Conservation (phyloP, 2,797 vertebrate genomes). For the Pseudomugil gertrudae region DNA sequence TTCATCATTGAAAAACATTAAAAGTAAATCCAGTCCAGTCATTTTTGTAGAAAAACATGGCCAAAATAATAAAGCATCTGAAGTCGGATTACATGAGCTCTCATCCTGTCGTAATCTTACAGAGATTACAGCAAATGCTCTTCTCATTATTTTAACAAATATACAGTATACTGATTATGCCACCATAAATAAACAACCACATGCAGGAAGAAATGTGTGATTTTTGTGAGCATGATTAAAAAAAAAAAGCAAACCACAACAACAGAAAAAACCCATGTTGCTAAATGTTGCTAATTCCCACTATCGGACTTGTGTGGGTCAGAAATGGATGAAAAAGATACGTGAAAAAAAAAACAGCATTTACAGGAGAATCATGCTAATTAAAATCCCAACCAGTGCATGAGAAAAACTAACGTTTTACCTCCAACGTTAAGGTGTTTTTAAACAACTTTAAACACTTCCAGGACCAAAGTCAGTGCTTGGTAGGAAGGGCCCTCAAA, state of each 20-base stretch:
- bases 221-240: too few relatives aligned
- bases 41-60: not conserved
- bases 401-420: too few relatives aligned
- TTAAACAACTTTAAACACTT: not conserved
- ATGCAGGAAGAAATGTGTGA: not conserved
- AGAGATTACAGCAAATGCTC: not conserved
- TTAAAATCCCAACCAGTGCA: not conserved
- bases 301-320: not conserved
- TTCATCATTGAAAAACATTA: not conserved
- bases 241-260: too few relatives aligned
- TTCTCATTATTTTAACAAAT: not conserved
- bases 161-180: not conserved
- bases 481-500: not conserved
- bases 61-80: not conserved
- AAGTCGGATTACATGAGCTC: not conserved
- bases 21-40: too few relatives aligned
- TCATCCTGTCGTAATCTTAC: not conserved
- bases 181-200: not conserved
- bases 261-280: too few relatives aligned
- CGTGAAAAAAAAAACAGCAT: not conserved
- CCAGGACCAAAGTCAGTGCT: not conserved
- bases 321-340: not conserved
- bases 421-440: not conserved
- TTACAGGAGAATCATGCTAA: not conserved
- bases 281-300: not conserved